Percentiles rank a stretch among this genome's conserved stretches.
Evolutionary conservation across 2,888 invertebrate species (phyloP).

Genomic region (Bombylius discolor): DNA sequence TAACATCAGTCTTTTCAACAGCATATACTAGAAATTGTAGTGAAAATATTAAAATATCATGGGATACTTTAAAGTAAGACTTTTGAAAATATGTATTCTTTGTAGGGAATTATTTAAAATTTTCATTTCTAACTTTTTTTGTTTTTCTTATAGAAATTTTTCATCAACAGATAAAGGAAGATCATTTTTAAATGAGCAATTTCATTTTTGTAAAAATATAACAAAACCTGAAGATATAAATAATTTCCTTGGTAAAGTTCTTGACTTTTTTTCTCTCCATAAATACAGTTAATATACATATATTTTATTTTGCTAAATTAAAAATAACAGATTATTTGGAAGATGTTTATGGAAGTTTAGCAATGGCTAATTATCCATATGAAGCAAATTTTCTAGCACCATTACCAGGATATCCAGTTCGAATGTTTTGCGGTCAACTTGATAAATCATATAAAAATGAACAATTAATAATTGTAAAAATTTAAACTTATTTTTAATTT

Average conservation of each 20-base stretch:
- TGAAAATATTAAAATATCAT: conserved; percentile 60
- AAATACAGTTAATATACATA: neutral
- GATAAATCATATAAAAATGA: conserved; percentile 16
- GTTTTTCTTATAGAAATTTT: conserved; percentile 33
- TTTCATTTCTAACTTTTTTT: neutral
- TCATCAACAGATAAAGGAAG: conserved; percentile 50
- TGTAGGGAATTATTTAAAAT: neutral
- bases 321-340: conserved; percentile 47
- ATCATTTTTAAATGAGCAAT: conserved; percentile 52
- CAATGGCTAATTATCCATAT: conserved; percentile 95
- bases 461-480: conserved; percentile 12
- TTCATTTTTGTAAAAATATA: conserved; percentile 63
- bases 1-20: conserved; percentile 58
- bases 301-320: neutral
- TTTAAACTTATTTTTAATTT: neutral
- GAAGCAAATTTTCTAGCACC: conserved; percentile 66
- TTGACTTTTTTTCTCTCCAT: neutral
- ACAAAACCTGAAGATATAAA: conserved; percentile 43
- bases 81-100: neutral
- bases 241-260: conserved; percentile 15
- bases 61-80: conserved; percentile 57
- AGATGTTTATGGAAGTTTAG: conserved; percentile 63
- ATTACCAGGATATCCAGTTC: conserved; percentile 75
- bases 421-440: conserved; percentile 45
- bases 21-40: conserved; percentile 45